Evolutionary conservation across 2,113 vertebrate species (phyloP), one percentile per base, ranked within the genome.

Genomic region (Formicarius rufipectus): DNA sequence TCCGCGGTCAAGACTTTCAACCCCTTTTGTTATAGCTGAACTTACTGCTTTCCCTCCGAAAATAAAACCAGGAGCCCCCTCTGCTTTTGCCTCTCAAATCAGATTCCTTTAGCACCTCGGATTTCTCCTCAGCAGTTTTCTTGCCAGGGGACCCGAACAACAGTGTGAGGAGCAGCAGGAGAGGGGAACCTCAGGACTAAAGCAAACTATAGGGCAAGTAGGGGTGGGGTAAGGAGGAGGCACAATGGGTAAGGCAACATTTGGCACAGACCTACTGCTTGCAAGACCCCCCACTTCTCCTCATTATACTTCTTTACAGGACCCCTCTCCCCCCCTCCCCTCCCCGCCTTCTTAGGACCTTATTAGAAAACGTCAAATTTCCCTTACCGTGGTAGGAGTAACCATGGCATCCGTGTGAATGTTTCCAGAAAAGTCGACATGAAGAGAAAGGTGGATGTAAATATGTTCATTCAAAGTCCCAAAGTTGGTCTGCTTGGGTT

Each of bases 341-440:
- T 62, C 66, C 58, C 85, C 87, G 33, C 75, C 73, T 71, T 87
- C 79, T 84, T 83, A 94, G 80, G 81, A 92, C 81, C 89, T 85
- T 60, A 35, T 90, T 90, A 90, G 93, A 91, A 95, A 95, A 92
- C 72, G 89, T 92, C 96, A 88, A 96, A 95, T 88, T 87, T 96
- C 91, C 84, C 99, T 98, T 99, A 99, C 99, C 99, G 99, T 99
- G 99, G 98, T 98, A 98, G 98, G 98, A 98, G 99, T 99, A 99
- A 99, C 99, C 99, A 99, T 99, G 99, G 99, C 99, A 99, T 99
- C 99, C 98, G 99, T 98, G 97, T 98, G 97, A 97, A 97, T 98
- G 98, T 98, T 98, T 99, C 98, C 99, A 98, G 98, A 98, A 98
- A 97, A 98, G 98, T 98, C 99, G 99, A 99, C 99, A 99, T 99